Evolutionary conservation across 23 tunicate genomes (phyloP).

Genomic region (Halocynthia aurantium): DNA sequence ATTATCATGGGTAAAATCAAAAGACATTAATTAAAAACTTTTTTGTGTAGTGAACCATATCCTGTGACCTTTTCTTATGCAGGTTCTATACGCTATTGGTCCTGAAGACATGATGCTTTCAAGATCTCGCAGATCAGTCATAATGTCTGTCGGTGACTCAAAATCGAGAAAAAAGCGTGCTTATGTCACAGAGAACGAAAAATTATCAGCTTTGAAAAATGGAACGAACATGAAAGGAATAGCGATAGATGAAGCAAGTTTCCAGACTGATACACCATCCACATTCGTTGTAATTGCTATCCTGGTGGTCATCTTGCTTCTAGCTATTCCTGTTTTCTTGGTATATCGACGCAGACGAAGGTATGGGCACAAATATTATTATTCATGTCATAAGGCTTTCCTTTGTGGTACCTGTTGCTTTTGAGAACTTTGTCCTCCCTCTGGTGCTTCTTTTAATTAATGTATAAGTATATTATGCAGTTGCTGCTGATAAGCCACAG

Average conservation of each 20-base stretch:
- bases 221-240: constrained; percentile 86
- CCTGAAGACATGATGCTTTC: constrained; percentile 48
- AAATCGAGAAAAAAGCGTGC: constrained; percentile 7
- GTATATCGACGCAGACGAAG: constrained; percentile 5
- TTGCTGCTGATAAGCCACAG: no score
- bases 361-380: neutral
- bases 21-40: no score
- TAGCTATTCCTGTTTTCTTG: neutral
- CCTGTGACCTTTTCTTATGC: neutral
- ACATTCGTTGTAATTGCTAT: constrained; percentile 22
- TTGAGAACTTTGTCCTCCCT: no score
- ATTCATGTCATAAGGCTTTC: neutral
- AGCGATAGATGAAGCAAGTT: constrained; percentile 20
- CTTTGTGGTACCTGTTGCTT: no score
- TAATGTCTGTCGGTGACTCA: constrained; percentile 24
- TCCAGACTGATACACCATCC: constrained; percentile 8
- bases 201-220: constrained; percentile 21
- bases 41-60: neutral
- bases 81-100: constrained; percentile 84
- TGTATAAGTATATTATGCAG: no score
- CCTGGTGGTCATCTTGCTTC: constrained; percentile 12
- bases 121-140: constrained; percentile 48
- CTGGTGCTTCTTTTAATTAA: no score
- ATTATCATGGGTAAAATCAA: no score
- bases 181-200: constrained; percentile 6